phyloP scores from a whole-genome alignment of 2,888 invertebrate species.

The Rhopalosiphum nymphaeae region DNA sequence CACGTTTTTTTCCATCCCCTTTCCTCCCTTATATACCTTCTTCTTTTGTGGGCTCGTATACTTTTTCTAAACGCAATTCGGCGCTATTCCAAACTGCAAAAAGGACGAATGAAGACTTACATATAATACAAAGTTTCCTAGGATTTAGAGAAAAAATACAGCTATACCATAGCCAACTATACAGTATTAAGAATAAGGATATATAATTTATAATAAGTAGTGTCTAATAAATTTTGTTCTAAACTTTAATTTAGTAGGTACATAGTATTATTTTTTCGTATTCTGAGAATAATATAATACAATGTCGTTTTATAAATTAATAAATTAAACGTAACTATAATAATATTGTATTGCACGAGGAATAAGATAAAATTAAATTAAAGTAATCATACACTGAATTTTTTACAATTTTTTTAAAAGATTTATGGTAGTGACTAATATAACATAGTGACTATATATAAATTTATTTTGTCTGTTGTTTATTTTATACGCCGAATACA shows the following conservation, averaged over 20 bases:
- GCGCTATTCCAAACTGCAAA: slow-evolving; percentile 54
- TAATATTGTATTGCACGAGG: background rate
- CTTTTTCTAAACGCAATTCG: slow-evolving; percentile 39
- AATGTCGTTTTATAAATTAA: background rate
- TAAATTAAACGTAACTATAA: background rate
- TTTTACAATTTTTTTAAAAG: background rate
- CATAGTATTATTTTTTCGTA: background rate
- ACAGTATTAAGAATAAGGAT: background rate
- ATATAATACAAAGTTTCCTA: slow-evolving; percentile 2
- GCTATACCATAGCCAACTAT: background rate
- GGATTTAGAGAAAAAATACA: slow-evolving; percentile 21
- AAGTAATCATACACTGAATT: background rate
- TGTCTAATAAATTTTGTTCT: slow-evolving; percentile 21
- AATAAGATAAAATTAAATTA: background rate
- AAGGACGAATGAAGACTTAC: slow-evolving; percentile 39
- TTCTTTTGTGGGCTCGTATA: background rate
- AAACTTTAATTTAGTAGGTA: background rate
- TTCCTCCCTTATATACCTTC: background rate
- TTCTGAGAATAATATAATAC: background rate
- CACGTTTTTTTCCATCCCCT: slow-evolving; percentile 44
- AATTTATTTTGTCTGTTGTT: background rate
- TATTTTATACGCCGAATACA: background rate
- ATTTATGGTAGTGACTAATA: background rate
- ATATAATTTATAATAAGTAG: background rate
- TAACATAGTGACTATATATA: background rate